Evolutionary conservation across 35 echinoderm and acorn worm species (phyloP), one percentile per base, ranked within the genome.

Genomic region (Diadema setosum): DNA sequence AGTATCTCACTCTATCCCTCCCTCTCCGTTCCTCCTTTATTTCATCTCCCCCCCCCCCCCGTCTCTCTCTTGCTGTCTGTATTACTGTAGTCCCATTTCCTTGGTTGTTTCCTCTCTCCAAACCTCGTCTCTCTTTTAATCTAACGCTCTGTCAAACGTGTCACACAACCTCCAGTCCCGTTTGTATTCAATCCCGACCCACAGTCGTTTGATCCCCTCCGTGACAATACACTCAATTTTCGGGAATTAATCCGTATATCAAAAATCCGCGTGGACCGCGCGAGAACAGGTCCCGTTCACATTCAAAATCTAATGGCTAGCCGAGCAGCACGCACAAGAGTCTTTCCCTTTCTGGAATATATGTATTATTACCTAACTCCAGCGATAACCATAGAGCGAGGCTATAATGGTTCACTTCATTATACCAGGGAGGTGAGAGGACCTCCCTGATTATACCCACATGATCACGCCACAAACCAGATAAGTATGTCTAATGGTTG

Each of bases 221-320:
- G 73, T 78, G 73, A 78, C 73, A 78, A 78, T 78, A 42, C 73
- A 78, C 73, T 78, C 73, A 78, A 78, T 78, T 78, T 78, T 78
- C 73, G 37, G 73, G 73, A 78, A 78, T 78, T 78, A 78, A 78
- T 78, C 73, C 73, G 73, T 78, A 78, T 78, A 78, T 78, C 73
- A 78, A 78, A 78, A 42, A 25, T 41, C 40, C 27, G 27, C 35
- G 3, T 33, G 20, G 4, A 34, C 25, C 63, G 63, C 63, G 6
- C 63, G 63, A 67, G 63, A 67, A 26, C 25, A 21, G 30, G 63
- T 34, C 21, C 27, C 24, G 25, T 67, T 67, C 25, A 29, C 63
- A 67, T 6, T 34, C 17, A 5, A 29, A 67, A 33, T 67, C 4
- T 67, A 67, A 63, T 0, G 17, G 30, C 26, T 15, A 67, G 16